These are phyloP conservation scores for Orthosia gothica DNA, from an alignment of 2,888 invertebrate species.

Conservation along the genomic window DNA sequence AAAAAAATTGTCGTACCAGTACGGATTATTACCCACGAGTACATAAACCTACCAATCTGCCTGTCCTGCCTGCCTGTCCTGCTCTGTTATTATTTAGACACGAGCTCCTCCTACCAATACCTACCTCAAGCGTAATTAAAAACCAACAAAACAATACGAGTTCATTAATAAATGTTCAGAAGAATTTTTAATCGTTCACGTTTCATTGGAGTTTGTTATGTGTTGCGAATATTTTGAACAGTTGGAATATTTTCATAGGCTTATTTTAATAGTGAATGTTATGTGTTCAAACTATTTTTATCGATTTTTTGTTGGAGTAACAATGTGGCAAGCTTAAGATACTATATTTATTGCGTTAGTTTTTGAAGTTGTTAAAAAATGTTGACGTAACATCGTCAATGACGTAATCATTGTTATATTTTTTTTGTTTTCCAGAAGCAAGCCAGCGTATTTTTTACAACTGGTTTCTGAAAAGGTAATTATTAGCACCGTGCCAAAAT, in stretches of 20 bases:
- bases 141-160: conserved; percentile 5
- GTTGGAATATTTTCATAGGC: conserved; percentile 8
- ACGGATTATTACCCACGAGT: no score
- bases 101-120: background rate
- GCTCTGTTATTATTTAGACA: no score
- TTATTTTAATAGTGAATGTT: conserved; percentile 4
- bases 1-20: no score
- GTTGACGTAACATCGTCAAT: no score
- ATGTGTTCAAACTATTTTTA: conserved; percentile 4
- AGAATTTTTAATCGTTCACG: conserved; percentile 37
- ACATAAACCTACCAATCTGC: no score
- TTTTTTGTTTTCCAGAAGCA: no score
- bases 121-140: conserved; percentile 19
- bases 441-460: no score
- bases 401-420: no score
- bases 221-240: background rate
- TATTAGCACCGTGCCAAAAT: no score
- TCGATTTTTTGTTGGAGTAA: background rate
- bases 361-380: background rate
- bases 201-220: background rate
- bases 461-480: no score
- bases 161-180: conserved; percentile 40
- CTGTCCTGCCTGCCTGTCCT: no score
- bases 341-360: background rate
- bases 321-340: background rate